These are phyloP conservation scores for Oxygymnocypris stewartii DNA, from an alignment of 2,113 vertebrate genomes.

Conservation along the genomic window DNA sequence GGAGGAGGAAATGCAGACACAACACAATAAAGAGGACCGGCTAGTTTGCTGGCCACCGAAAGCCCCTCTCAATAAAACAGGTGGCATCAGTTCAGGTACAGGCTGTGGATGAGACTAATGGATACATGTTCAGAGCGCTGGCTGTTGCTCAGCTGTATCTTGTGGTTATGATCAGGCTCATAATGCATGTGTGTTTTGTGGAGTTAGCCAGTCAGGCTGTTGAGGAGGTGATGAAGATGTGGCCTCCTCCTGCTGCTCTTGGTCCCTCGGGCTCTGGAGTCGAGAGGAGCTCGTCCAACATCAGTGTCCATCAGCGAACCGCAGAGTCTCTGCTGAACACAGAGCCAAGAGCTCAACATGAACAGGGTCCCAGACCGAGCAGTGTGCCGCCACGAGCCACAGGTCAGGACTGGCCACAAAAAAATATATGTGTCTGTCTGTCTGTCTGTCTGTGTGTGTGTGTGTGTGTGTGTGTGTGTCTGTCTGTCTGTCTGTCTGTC, in stretches of 20 bases:
- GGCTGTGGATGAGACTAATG: neutral
- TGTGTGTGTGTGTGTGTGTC: no score
- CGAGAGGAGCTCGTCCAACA: constrained; percentile 32
- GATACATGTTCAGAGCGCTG: neutral
- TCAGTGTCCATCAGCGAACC: neutral
- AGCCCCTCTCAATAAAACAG: constrained; percentile 61
- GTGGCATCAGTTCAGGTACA: constrained; percentile 62
- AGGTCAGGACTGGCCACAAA: constrained; percentile 57
- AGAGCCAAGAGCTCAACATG: constrained; percentile 43
- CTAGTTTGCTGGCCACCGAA: constrained; percentile 75
- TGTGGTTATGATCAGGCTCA: no score
- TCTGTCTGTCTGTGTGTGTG: no score
- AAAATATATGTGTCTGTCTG: no score
- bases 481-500: no score
- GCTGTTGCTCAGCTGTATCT: neutral
- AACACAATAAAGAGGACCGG: constrained; percentile 61
- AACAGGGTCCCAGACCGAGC: constrained; percentile 13
- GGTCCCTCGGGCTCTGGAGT: constrained; percentile 37
- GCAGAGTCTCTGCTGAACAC: constrained; percentile 39
- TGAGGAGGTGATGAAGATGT: constrained; percentile 75
- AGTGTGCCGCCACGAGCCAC: neutral
- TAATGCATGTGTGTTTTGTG: neutral
- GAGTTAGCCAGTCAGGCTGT: constrained; percentile 57
- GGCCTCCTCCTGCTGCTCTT: constrained; percentile 71
- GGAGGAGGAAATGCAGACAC: constrained; percentile 53